Conservation (phyloP, 2,888 invertebrate genomes). For the Pseudococcus viburni region DNA sequence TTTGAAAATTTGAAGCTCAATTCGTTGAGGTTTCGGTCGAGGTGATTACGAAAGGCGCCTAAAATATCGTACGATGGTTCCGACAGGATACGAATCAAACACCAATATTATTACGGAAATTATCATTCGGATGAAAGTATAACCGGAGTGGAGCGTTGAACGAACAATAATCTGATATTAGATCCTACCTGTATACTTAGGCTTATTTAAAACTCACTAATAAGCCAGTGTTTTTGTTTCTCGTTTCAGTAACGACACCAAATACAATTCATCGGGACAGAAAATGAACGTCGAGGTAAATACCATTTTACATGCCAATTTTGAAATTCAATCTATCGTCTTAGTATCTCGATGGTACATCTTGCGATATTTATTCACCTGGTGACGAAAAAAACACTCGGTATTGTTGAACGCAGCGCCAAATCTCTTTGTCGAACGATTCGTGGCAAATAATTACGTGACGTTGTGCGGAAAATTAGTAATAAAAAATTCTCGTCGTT, state of each 20-base stretch:
- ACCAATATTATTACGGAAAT: background rate
- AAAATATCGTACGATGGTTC: background rate
- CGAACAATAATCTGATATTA: background rate
- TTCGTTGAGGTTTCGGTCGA: background rate
- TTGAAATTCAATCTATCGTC: background rate
- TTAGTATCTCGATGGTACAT: background rate
- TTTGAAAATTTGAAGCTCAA: background rate
- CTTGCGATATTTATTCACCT: background rate
- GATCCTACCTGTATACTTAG: background rate
- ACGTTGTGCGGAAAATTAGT: background rate
- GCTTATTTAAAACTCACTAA: background rate
- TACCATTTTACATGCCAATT: background rate
- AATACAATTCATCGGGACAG: slow-evolving; percentile 41
- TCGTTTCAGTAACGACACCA: slow-evolving; percentile 51
- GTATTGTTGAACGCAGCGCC: background rate
- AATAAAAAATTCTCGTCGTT: background rate
- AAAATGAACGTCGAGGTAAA: slow-evolving; percentile 45
- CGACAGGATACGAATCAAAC: background rate
- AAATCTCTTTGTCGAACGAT: background rate
- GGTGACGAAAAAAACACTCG: background rate
- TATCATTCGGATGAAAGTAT: too few species aligned
- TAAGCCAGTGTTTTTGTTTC: slow-evolving; percentile 13
- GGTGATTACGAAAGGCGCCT: background rate
- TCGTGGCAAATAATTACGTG: slow-evolving; percentile 20
- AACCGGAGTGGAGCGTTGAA: too few species aligned